phyloP scores from a whole-genome alignment of 2,888 invertebrate genomes.

The Epirrita christyi region DNA sequence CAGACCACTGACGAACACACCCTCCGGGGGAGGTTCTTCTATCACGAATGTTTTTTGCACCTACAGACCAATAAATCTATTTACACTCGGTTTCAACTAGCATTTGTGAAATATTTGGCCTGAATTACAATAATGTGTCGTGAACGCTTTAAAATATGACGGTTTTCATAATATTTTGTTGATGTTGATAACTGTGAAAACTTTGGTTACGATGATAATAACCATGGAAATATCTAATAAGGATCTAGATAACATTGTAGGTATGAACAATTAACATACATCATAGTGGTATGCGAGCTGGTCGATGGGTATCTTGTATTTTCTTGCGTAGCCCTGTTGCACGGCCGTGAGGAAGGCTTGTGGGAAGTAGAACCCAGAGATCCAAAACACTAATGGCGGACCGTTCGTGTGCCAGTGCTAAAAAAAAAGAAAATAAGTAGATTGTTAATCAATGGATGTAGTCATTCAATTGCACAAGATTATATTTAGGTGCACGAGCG shows the following conservation, averaged over 20 bases:
- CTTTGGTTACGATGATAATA: no score
- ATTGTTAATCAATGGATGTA: no score
- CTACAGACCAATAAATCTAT: conserved; percentile 52
- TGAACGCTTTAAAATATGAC: no score
- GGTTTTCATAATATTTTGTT: no score
- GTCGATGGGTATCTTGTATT: conserved; percentile 96
- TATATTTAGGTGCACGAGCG: no score
- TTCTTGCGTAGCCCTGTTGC: conserved; percentile 96
- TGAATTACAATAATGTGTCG: no score
- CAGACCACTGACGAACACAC: conserved; percentile 91
- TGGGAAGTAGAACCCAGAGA: conserved; percentile 97
- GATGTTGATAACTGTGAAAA: no score
- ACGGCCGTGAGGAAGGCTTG: conserved; percentile 97
- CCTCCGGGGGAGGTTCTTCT: conserved; percentile 86
- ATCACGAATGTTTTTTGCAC: conserved; percentile 83
- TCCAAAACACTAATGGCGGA: conserved; percentile 93
- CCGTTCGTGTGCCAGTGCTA: conserved; percentile 93
- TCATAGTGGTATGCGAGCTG: conserved; percentile 92
- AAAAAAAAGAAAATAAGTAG: conserved; percentile 4
- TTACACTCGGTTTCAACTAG: no score
- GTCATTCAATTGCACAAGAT: no score
- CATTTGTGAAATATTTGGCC: no score
- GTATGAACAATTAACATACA: conserved; percentile 67
- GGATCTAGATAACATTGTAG: no score
- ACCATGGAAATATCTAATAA: no score